Base-by-base conservation (phyloP, 2,113 vertebrate species). In the Clinocottus analis region DNA sequence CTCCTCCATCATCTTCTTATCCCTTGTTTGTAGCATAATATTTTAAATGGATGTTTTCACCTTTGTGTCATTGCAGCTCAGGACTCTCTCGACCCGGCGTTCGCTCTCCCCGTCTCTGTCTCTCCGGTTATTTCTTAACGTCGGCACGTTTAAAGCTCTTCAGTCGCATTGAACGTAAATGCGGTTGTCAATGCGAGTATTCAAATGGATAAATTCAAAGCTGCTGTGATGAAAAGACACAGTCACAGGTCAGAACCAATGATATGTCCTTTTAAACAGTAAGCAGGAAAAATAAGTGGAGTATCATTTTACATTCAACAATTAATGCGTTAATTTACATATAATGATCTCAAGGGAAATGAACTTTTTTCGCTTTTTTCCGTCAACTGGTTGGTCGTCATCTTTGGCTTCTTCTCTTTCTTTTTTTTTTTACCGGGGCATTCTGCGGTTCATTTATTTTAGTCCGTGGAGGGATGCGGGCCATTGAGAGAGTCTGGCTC, bases 401-500 rank as follows among this genome's bases (percentile, higher is more conserved):
- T 85, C 73, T 75, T 72, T 91, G 84, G 87, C 87, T 83, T 31
- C 29, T 31, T n/a, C n/a, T n/a, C n/a, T n/a, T n/a, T n/a, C n/a
- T 53, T 41, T 73, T 89, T 88, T 86, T 41, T 41, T 41, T 41
- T 67, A 83, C 49, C 65, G 59, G 45, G 75, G 77, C 83, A 88
- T 80, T 65, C 16, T 47, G 61, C 53, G n/a, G 72, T 80, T 88
- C 74, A 87, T 89, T 91, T 82, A 71, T 83, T 51, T 88, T 72
- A 65, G 82, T 68, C 77, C 25, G 78, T 75, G 37, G 72, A 85
- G 76, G 75, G 87, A 91, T 87, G 88, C 77, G 78, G 76, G 77
- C 82, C 78, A 77, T 87, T 84, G 55, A 90, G 75, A 58, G 39
- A 70, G 60, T 63, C 82, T 89, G 90, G 89, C 91, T 82, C 33